phyloP scores from a whole-genome alignment of 2,888 invertebrate species.

The Calliopum simillimum region DNA sequence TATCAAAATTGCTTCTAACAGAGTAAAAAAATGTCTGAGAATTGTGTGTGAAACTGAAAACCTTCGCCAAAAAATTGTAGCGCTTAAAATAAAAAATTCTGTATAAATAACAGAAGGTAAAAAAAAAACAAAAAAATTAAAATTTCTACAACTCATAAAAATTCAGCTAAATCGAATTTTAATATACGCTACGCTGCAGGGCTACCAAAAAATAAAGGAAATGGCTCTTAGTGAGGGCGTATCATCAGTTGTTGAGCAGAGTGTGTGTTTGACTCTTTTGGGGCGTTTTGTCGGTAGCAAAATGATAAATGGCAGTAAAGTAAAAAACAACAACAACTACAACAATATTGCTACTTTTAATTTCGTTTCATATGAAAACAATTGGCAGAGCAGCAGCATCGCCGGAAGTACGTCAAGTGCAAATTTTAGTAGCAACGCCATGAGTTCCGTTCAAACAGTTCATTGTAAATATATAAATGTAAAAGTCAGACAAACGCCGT shows the following conservation, averaged over 20 bases:
- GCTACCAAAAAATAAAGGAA: too few relatives aligned
- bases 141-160: background rate
- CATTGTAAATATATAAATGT: too few relatives aligned
- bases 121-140: slow-evolving; percentile 6
- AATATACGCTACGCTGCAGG: background rate
- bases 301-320: too few relatives aligned
- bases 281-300: too few relatives aligned
- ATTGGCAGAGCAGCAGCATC: too few relatives aligned
- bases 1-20: too few relatives aligned
- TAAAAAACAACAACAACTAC: too few relatives aligned
- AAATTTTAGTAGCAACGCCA: background rate
- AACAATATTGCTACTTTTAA: too few relatives aligned
- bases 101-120: background rate
- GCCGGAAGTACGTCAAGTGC: background rate
- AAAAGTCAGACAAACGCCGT: background rate
- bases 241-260: background rate
- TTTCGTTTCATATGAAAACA: too few relatives aligned
- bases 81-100: background rate
- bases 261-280: background rate
- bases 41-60: too few relatives aligned
- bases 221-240: background rate
- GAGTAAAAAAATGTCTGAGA: too few relatives aligned
- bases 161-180: slow-evolving; percentile 24
- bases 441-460: background rate
- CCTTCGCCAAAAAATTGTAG: background rate